phyloP scores from a whole-genome alignment of 1,140 invertebrate genomes.

The Euura lappo region DNA sequence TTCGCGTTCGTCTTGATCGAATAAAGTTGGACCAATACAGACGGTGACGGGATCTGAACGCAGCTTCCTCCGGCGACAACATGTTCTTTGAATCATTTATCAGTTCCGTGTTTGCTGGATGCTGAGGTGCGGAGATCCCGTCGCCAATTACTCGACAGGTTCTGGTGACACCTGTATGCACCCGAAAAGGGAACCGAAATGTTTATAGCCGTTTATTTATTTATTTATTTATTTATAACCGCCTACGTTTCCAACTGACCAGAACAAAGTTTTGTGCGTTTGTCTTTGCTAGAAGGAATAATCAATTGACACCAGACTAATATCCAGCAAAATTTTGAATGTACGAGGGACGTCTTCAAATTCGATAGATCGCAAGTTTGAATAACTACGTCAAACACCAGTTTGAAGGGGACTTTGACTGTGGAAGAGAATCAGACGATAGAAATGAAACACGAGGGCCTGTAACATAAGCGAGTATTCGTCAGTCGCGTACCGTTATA shows the following conservation, averaged over 20 bases:
- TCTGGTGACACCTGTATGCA: background rate
- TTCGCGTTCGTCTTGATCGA: constrained; percentile 10
- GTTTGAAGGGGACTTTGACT: constrained; percentile 24
- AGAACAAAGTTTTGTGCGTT: background rate
- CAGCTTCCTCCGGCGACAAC: background rate
- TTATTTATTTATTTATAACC: too few relatives aligned
- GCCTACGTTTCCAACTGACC: background rate
- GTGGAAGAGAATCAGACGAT: background rate
- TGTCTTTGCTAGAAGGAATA: background rate
- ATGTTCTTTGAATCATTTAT: background rate
- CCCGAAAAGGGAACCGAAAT: background rate
- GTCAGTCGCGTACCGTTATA: constrained; percentile 22
- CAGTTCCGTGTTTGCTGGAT: background rate
- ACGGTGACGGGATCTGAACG: background rate
- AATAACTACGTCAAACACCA: constrained; percentile 25
- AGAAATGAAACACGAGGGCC: too few relatives aligned
- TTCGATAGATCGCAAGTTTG: constrained; percentile 16
- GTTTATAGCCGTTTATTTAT: too few relatives aligned
- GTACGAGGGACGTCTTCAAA: constrained; percentile 9
- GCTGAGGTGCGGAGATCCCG: background rate
- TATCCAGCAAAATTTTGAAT: background rate
- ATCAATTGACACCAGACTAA: background rate
- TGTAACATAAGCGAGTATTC: background rate
- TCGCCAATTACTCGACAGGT: background rate
- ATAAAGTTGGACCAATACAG: constrained; percentile 17